Conservation (phyloP, 2,113 vertebrate genomes). For the Coturnix japonica region DNA sequence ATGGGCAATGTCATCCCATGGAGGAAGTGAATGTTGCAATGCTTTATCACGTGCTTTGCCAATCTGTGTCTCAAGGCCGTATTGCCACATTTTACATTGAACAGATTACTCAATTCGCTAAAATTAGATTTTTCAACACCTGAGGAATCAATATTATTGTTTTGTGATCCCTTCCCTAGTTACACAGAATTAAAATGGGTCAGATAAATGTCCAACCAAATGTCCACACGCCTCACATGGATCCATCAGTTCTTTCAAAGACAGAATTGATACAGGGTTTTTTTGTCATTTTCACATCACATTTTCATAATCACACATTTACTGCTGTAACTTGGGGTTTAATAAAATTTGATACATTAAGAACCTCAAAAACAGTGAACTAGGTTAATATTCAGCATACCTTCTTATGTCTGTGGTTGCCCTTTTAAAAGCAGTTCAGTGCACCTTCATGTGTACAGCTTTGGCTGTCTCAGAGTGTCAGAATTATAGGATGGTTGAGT, state of each 20-base stretch:
- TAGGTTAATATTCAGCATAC: background rate
- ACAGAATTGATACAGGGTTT: background rate
- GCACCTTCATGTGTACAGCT: background rate
- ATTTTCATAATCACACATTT: background rate
- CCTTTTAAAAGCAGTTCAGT: background rate
- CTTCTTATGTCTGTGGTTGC: background rate
- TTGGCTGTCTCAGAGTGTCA: background rate
- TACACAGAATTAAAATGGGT: background rate
- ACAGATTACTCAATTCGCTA: background rate
- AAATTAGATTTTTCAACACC: background rate
- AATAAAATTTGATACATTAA: background rate
- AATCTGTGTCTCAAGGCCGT: background rate
- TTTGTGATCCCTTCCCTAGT: background rate
- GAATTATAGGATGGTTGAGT: background rate
- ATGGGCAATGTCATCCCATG: rapidly evolving
- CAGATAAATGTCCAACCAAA: background rate
- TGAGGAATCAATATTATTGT: background rate
- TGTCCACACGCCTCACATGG: background rate
- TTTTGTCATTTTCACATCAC: background rate
- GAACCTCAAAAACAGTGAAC: background rate
- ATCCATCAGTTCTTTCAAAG: background rate
- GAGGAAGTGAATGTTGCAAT: background rate
- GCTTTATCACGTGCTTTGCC: background rate
- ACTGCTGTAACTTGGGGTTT: background rate
- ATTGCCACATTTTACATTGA: background rate